phyloP scores from a whole-genome alignment of 2,888 invertebrate genomes.

The Hetaerina titia region DNA sequence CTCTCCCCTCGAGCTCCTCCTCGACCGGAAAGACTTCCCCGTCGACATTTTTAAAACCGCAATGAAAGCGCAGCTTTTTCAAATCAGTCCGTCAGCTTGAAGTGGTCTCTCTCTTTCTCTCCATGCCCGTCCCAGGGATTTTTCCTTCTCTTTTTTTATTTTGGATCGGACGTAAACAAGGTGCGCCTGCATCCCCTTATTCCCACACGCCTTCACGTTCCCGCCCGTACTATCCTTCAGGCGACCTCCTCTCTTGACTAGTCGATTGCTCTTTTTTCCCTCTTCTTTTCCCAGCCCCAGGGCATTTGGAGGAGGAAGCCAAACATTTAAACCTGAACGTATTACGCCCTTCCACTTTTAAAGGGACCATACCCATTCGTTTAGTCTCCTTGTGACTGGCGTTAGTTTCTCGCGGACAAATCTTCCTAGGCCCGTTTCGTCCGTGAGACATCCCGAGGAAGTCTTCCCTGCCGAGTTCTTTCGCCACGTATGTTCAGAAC shows the following conservation, averaged over 20 bases:
- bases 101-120: not conserved
- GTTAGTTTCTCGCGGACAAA: too few species aligned
- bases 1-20: not conserved
- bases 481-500: too few species aligned
- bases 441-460: too few species aligned
- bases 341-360: not conserved
- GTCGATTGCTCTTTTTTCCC: not conserved
- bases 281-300: not conserved
- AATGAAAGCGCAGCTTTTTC: not conserved
- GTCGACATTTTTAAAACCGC: not conserved
- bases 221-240: not conserved
- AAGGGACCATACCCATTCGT: too few species aligned
- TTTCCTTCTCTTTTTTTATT: not conserved
- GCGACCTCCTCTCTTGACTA: not conserved
- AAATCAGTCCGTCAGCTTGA: not conserved
- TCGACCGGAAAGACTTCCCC: not conserved
- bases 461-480: too few species aligned
- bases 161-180: constrained; percentile 2
- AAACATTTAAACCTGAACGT: not conserved
- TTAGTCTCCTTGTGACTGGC: too few species aligned
- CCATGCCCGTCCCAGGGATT: not conserved
- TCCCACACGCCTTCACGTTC: not conserved
- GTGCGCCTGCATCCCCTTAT: not conserved
- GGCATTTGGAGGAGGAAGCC: not conserved
- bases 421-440: too few species aligned